phyloP scores from a whole-genome alignment of 35 echinoderm and acorn worm species.

The Ophioderma brevispina region DNA sequence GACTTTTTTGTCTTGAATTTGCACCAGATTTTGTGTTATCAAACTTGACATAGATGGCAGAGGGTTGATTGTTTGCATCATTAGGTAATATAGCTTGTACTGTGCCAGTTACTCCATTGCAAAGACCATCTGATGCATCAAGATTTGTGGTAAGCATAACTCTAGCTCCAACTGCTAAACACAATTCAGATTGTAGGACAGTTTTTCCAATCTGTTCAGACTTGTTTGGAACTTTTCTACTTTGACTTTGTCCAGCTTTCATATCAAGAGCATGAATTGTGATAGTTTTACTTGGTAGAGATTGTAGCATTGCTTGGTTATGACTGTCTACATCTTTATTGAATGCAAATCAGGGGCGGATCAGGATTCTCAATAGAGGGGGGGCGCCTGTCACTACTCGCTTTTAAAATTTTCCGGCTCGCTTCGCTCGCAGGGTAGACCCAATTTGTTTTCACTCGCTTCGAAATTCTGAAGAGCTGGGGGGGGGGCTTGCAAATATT shows the following conservation, averaged over 20 bases:
- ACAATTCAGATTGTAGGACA: conserved; percentile 2
- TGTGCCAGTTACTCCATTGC: conserved; percentile 52
- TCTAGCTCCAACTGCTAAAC: conserved; percentile 23
- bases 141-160: conserved; percentile 60
- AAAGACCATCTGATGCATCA: conserved; percentile 33
- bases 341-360: background rate
- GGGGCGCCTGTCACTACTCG: too few species aligned
- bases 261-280: conserved; percentile 2
- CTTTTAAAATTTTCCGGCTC: too few species aligned
- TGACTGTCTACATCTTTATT: background rate
- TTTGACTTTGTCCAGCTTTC: too few species aligned
- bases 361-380: background rate
- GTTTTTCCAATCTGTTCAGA: too few species aligned
- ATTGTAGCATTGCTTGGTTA: background rate
- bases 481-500: too few species aligned
- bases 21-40: conserved; percentile 27
- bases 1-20: too few species aligned
- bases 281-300: background rate
- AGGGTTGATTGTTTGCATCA: too few species aligned
- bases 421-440: too few species aligned
- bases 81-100: conserved; percentile 14
- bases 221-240: too few species aligned
- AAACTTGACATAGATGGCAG: conserved; percentile 20
- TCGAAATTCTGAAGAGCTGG: too few species aligned
- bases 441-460: too few species aligned